Base-by-base conservation (phyloP, 2,888 invertebrate genomes). In the Orthosia gracilis region DNA sequence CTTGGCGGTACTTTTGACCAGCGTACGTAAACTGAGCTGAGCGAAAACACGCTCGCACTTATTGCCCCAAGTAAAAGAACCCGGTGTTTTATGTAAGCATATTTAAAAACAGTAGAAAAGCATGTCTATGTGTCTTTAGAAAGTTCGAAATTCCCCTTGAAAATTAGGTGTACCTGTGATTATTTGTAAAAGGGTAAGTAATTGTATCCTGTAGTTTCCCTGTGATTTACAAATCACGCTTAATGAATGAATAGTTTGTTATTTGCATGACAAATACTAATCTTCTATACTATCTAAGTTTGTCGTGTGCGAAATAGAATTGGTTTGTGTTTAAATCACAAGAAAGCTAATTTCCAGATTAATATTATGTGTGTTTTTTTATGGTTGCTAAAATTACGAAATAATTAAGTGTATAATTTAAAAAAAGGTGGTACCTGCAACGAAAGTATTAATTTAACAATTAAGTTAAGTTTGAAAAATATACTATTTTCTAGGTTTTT, bases 31-130 rank as follows among this genome's bases (percentile, higher is more conserved):
- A 77, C 75, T 52, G 75, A 68, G 82, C 80, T 83, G 83, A 83
- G 84, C 78, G 80, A 78, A 84, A 86, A 66, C 84, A 78, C 89
- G 86, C 90, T 90, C 93, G 93, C 87, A 90, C 84, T 91, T 91
- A 85, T 76, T 64, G 0, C 85, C 82, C 84, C 89, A 90, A 90
- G 89, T 93, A 90, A 89, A 91, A 90, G 89, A 91, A 89, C 90
- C 90, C 93, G 90, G 93, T 94, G 93, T 93, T 94, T 89, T 94
- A 96, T 95, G 96, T 96, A 96, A 96, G 96, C 95, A 94, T 95
- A 91, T 83, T 82, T 87, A 52, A 85, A 88, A 87, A 88, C 89
- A 90, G 90, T 93, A 94, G 93, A 89, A 89, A 90, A 93, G 96
- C 95, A 96, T 96, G 95, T 93, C 75, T 88, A 90, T 94, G 91